Base-by-base conservation (phyloP, 2,797 vertebrate genomes). In the Pseudotriccus pelzelni region DNA sequence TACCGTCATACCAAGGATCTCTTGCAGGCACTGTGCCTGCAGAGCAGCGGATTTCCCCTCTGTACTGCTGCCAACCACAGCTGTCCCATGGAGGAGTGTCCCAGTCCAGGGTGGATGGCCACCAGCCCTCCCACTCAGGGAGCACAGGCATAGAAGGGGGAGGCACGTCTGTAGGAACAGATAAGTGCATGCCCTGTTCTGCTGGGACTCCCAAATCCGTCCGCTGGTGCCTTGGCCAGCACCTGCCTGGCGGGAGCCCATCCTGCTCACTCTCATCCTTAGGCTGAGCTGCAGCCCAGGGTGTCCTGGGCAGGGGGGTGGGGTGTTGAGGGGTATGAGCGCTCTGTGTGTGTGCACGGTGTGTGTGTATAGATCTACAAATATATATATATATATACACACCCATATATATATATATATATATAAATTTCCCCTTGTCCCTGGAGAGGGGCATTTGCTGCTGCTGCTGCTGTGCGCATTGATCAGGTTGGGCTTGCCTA, bases 141-240 rank as follows among this genome's bases (percentile, higher is more conserved):
- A 53, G 21, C 0, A 0, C 60, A n/a, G 36, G 55, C 47, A 7
- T 14, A 6, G 73, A 28, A 34, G 47, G 17, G 27, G 21, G 11
- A 62, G 18, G 15, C 11, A 0, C 19, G 52, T 30, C 43, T 73
- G 14, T 32, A 24, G 88, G 37, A 68, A 2, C 55, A n/a, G 24
- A 30, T 25, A 56, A 87, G 13, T 0, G 0, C 2, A 0, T 2
- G 2, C 7, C 24, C 43, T 1, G 0, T 76, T 69, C n/a, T 49
- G 30, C 66, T 46, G 37, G 37, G 32, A 27, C 32, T 58, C 74
- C 23, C 34, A 60, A 27, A 68, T 94, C 91, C 3, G 12, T 89
- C 79, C 79, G 36, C 12, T 2, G 1, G 53, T 78, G 69, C 62
- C 69, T 70, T 4, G 1, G 53, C 30, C 16, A 3, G 7, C 1